phyloP scores from a whole-genome alignment of 2,113 vertebrate species.

The Sarotherodon lohbergeri region DNA sequence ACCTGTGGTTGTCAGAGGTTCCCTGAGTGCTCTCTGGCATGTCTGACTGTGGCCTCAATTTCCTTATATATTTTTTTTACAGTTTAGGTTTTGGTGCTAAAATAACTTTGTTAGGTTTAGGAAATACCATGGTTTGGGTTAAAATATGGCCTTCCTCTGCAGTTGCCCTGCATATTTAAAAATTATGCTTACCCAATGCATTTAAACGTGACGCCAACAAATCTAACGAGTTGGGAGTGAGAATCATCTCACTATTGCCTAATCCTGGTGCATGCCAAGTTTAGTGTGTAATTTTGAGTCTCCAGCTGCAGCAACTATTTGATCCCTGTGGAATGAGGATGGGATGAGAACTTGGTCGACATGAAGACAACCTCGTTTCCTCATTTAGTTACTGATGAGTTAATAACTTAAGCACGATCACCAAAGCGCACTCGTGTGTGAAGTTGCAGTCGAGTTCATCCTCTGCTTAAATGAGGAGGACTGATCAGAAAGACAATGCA shows the following conservation, averaged over 20 bases:
- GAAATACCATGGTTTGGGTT: neutral
- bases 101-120: neutral
- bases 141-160: rapidly evolving
- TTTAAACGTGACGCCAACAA: neutral
- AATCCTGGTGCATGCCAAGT: neutral
- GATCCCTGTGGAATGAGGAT: neutral
- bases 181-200: neutral
- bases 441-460: neutral
- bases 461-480: neutral
- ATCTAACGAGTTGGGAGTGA: neutral
- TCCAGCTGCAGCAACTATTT: neutral
- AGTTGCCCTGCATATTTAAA: neutral
- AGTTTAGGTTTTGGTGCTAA: neutral
- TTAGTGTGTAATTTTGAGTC: neutral
- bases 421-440: rapidly evolving
- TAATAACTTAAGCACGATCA: neutral
- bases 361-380: neutral
- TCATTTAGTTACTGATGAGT: neutral
- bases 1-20: neutral
- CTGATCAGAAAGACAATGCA: neutral
- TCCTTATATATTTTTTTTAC: neutral
- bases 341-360: neutral
- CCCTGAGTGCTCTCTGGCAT: rapidly evolving
- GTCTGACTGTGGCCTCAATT: neutral
- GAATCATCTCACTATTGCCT: neutral